These are phyloP conservation scores for Ooceraea biroi DNA, from an alignment of 1,140 invertebrate species.

Conservation along the genomic window DNA sequence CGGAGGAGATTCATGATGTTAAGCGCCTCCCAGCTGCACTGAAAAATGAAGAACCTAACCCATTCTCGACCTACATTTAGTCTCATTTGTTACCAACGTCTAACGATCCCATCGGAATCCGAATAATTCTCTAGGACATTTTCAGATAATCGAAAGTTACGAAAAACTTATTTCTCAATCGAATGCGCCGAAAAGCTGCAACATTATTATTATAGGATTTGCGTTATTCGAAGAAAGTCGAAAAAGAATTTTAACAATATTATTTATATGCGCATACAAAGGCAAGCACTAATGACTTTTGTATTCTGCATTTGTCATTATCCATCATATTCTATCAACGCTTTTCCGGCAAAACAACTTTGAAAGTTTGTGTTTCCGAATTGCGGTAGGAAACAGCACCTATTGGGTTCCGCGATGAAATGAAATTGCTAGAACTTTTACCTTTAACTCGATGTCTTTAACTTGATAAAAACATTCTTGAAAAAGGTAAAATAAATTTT, in stretches of 20 bases:
- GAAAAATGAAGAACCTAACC: conserved; percentile 53
- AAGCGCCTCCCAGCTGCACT: conserved; percentile 46
- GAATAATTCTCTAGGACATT: conserved; percentile 31
- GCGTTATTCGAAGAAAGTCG: conserved; percentile 6
- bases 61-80: conserved; percentile 48
- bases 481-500: neutral
- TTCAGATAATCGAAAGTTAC: conserved; percentile 46
- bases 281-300: conserved; percentile 16
- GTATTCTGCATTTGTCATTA: conserved; percentile 40
- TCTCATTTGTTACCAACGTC: conserved; percentile 53
- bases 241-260: conserved; percentile 18
- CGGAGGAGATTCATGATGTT: conserved; percentile 55
- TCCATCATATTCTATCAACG: conserved; percentile 49
- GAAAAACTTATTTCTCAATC: conserved; percentile 49
- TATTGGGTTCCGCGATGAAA: conserved; percentile 12
- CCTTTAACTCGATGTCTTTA: neutral
- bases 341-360: conserved; percentile 11
- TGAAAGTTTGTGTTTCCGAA: conserved; percentile 5
- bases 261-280: neutral
- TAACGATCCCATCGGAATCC: conserved; percentile 33
- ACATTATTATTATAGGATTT: conserved; percentile 33
- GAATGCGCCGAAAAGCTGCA: conserved; percentile 9
- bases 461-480: neutral
- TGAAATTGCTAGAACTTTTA: neutral
- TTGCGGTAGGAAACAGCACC: neutral